phyloP scores from a whole-genome alignment of 2,113 vertebrate species.

The Spea multiplicata region DNA sequence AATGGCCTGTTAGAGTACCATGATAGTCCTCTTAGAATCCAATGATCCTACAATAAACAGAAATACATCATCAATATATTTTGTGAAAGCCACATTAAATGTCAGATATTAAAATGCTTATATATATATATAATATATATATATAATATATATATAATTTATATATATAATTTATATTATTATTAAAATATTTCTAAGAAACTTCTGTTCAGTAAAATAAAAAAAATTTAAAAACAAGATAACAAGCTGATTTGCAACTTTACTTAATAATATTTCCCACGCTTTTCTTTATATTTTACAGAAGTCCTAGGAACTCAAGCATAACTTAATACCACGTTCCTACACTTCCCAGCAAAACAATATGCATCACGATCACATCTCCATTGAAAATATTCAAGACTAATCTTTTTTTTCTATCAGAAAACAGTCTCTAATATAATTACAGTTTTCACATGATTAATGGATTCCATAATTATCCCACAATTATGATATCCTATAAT shows the following conservation, averaged over 20 bases:
- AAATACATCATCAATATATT: too few relatives aligned
- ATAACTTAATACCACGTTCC: background rate
- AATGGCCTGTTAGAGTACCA: conserved; percentile 3
- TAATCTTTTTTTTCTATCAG: conserved; percentile 24
- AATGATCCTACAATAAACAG: background rate
- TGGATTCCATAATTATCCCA: conserved; percentile 37
- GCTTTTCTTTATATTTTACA: background rate
- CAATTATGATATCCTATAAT: conserved; percentile 38
- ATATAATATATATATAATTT: too few relatives aligned
- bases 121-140: too few relatives aligned
- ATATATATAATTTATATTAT: too few relatives aligned
- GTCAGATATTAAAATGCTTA: too few relatives aligned
- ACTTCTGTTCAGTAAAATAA: too few relatives aligned
- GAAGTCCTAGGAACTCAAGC: background rate
- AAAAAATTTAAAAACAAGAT: too few relatives aligned
- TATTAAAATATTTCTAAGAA: too few relatives aligned
- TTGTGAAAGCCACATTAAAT: too few relatives aligned
- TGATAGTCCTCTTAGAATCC: background rate
- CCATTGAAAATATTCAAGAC: background rate
- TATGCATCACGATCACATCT: background rate
- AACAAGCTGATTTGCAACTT: too few relatives aligned
- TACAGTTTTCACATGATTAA: conserved; percentile 35
- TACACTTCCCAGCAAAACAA: background rate
- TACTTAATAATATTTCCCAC: background rate
- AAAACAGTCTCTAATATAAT: conserved; percentile 42